Evolutionary conservation across 2,888 invertebrate species (phyloP).

Genomic region (Hermaeophaga mercurialis): DNA sequence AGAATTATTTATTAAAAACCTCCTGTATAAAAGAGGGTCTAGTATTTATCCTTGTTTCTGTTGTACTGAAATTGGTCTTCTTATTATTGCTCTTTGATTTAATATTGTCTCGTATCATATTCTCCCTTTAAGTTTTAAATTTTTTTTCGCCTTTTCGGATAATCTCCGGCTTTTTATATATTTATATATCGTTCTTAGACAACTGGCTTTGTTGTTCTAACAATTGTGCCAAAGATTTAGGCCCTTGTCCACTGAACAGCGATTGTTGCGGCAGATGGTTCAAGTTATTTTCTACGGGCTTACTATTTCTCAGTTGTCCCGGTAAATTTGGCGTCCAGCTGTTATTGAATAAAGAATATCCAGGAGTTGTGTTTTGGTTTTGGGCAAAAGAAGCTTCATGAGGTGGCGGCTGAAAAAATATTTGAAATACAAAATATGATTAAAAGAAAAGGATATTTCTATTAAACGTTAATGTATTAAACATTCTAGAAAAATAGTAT

Average conservation of each 20-base stretch:
- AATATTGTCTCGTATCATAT: conserved; percentile 17
- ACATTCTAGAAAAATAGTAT: no score
- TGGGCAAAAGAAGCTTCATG: conserved; percentile 30
- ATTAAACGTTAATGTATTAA: no score
- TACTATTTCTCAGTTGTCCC: conserved; percentile 45
- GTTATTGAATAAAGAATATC: conserved; percentile 57
- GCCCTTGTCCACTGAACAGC: conserved; percentile 72
- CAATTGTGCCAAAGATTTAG: conserved; percentile 78
- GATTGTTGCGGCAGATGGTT: conserved; percentile 61
- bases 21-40: neutral
- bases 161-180: neutral
- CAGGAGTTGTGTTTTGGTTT: conserved; percentile 39
- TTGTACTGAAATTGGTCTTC: conserved; percentile 5
- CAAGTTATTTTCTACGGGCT: conserved; percentile 27
- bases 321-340: conserved; percentile 55
- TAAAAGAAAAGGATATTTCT: no score
- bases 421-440: no score
- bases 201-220: conserved; percentile 71
- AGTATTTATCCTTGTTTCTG: neutral
- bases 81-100: conserved; percentile 16
- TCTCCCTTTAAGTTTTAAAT: conserved; percentile 10
- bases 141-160: neutral
- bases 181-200: conserved; percentile 39
- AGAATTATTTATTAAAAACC: no score
- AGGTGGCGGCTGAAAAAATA: conserved; percentile 5